Evolutionary conservation across 2,888 invertebrate genomes (phyloP).

Genomic region (Yponomeuta cagnagella): DNA sequence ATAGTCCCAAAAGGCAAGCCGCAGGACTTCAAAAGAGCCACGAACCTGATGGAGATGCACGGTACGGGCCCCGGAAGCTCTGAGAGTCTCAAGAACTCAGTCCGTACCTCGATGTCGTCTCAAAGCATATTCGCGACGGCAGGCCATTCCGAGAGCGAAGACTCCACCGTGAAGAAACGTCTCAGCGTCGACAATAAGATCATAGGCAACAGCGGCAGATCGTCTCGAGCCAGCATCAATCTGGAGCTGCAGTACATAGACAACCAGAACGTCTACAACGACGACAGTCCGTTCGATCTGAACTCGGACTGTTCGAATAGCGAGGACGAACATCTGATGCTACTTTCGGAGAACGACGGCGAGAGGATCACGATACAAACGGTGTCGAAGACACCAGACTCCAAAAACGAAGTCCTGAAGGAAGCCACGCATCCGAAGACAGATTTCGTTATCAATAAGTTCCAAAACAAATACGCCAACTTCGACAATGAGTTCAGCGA

Average conservation of each 20-base stretch:
- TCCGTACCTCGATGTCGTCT: constrained; percentile 50
- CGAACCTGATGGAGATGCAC: constrained; percentile 34
- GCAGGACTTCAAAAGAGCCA: constrained; percentile 25
- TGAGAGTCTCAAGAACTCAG: constrained; percentile 51
- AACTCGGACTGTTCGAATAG: constrained; percentile 66
- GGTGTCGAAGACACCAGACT: constrained; percentile 37
- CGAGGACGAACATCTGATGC: constrained; percentile 67
- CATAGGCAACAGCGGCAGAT: constrained; percentile 46
- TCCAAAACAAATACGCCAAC: constrained; percentile 59
- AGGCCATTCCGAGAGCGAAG: constrained; percentile 59
- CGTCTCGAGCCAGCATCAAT: constrained; percentile 60
- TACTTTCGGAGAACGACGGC: constrained; percentile 64
- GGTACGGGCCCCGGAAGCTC: constrained; percentile 41
- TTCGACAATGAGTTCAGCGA: constrained; percentile 69
- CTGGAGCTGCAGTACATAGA: constrained; percentile 61
- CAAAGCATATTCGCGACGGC: constrained; percentile 52
- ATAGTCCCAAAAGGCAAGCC: constrained; percentile 65
- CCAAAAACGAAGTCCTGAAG: constrained; percentile 56
- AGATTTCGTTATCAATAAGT: constrained; percentile 56
- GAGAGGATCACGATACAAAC: constrained; percentile 68
- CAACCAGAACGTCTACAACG: constrained; percentile 41
- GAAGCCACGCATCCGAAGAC: constrained; percentile 55
- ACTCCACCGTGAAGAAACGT: constrained; percentile 62
- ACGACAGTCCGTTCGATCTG: constrained; percentile 47
- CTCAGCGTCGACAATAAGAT: constrained; percentile 67